Conservation (phyloP, 2,797 vertebrate genomes). For the Helicolenus hilgendorfi region DNA sequence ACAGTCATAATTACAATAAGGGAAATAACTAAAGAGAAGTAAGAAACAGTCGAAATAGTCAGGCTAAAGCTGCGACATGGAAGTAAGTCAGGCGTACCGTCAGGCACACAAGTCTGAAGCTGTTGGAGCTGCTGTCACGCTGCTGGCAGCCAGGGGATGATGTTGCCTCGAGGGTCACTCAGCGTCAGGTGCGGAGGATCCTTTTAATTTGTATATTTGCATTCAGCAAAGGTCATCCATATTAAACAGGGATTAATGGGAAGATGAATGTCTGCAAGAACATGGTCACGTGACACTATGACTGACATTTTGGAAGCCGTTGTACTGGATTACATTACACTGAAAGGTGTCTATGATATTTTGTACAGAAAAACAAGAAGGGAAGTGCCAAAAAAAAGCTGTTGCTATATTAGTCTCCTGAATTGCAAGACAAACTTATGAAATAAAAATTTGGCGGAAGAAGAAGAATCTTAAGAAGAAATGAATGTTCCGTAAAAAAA, state of each 20-base stretch:
- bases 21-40: constrained; percentile 60
- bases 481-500: background rate
- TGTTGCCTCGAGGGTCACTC: constrained; percentile 24
- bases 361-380: background rate
- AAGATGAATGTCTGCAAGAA: background rate
- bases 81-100: constrained; percentile 13
- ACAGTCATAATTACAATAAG: background rate
- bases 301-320: background rate
- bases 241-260: constrained; percentile 33
- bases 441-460: background rate
- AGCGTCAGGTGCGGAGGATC: background rate
- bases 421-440: background rate
- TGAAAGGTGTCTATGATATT: background rate
- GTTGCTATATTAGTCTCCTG: background rate
- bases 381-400: background rate
- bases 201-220: constrained; percentile 18
- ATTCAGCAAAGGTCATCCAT: background rate
- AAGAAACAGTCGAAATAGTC: constrained; percentile 32
- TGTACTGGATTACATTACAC: background rate
- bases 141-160: background rate
- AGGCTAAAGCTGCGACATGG: constrained; percentile 58
- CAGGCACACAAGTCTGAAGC: background rate
- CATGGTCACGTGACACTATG: background rate
- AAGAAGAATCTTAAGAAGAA: no score
- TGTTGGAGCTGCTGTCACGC: background rate